Evolutionary conservation across 2,113 vertebrate genomes (phyloP).

Genomic region (Danio rerio): GRCz12tu NC_133197.1:30120001-30120500

Average conservation of each 20-base stretch:
- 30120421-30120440: neutral
- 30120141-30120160: no score
- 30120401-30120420: neutral
- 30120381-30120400: neutral
- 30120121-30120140: no score
- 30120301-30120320: neutral
- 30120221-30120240: neutral
- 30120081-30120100: no score
- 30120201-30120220: neutral
- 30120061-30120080: no score
- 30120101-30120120: no score
- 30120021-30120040: no score
- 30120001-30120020: no score
- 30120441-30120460: neutral
- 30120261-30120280: neutral
- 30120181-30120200: neutral
- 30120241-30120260: neutral
- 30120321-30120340: slow-evolving; percentile 2
- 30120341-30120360: neutral
- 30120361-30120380: neutral
- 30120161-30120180: no score
- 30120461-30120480: neutral
- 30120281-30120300: neutral
- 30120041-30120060: no score
- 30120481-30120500: neutral